Evolutionary conservation across 2,113 vertebrate genomes (phyloP).

Genomic region (Apeltes quadracus): DNA sequence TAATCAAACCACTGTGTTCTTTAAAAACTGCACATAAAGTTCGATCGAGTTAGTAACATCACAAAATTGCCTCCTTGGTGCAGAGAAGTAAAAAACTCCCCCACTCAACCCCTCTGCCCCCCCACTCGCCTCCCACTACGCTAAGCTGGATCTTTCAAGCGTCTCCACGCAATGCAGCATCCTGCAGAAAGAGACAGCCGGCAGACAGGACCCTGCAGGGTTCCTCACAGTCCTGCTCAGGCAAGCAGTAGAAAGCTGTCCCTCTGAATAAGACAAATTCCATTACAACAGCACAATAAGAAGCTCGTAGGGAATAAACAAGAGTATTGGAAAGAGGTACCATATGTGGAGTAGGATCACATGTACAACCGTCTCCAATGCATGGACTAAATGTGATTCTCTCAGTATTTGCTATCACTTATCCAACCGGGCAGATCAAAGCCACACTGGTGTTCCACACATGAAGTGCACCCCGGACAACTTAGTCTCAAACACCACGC

Average conservation of each 20-base stretch:
- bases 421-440: conserved; percentile 23
- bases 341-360: background rate
- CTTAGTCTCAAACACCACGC: conserved; percentile 19
- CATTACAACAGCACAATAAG: conserved; percentile 61
- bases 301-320: conserved; percentile 56
- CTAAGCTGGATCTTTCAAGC: conserved; percentile 21
- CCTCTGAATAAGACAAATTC: conserved; percentile 68
- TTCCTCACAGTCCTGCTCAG: conserved; percentile 71
- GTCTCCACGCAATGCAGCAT: conserved; percentile 27
- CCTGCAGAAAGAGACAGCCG: conserved; percentile 53
- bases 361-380: conserved; percentile 22
- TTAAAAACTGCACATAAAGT: background rate
- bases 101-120: background rate
- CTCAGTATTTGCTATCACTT: conserved; percentile 7
- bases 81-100: background rate
- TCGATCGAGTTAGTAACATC: background rate
- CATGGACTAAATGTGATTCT: conserved; percentile 17
- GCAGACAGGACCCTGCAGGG: conserved; percentile 61
- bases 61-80: background rate
- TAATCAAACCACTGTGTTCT: background rate
- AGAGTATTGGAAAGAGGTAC: conserved; percentile 31
- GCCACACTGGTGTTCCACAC: background rate
- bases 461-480: conserved; percentile 8
- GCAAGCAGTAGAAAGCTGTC: conserved; percentile 72
- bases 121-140: background rate